Conservation (phyloP, 2,113 vertebrate species). For the Otus sunia region DNA sequence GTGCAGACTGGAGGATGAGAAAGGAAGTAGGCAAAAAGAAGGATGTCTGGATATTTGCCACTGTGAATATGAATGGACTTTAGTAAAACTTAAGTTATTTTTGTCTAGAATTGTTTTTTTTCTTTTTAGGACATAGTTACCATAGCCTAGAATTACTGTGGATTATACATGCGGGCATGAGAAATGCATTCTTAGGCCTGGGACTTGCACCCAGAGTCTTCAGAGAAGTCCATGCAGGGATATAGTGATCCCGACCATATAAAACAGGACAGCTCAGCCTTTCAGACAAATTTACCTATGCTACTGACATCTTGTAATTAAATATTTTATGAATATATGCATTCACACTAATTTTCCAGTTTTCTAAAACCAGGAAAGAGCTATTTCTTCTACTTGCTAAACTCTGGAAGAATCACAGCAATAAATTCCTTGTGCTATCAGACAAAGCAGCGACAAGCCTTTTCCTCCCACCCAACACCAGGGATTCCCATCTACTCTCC, state of each 20-base stretch:
- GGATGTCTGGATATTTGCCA: background rate
- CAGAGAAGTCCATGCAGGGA: background rate
- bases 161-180: background rate
- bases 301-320: background rate
- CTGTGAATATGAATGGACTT: background rate
- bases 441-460: background rate
- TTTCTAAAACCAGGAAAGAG: background rate
- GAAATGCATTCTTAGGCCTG: background rate
- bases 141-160: background rate
- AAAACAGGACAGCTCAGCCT: background rate
- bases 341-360: background rate
- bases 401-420: background rate
- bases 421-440: background rate
- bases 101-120: background rate
- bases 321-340: background rate
- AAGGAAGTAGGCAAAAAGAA: constrained; percentile 16
- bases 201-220: background rate
- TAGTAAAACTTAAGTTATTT: background rate
- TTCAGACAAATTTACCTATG: background rate
- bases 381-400: background rate
- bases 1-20: constrained; percentile 27
- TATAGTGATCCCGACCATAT: rapidly evolving
- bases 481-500: rapidly evolving
- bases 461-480: background rate
- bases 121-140: background rate